Conservation (phyloP, 2,888 invertebrate genomes). For the Polymixis flavicincta region DNA sequence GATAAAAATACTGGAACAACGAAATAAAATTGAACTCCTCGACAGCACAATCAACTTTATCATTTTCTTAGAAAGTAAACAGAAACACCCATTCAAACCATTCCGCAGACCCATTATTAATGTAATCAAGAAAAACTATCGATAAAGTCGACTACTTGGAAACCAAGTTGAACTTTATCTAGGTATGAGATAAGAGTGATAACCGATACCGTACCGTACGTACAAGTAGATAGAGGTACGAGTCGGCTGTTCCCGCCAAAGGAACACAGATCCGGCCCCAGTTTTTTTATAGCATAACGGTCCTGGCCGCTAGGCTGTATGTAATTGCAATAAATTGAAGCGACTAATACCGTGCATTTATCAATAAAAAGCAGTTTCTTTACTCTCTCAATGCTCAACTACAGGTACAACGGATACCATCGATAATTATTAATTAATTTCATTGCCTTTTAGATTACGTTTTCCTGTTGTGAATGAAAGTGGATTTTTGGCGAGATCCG, state of each 20-base stretch:
- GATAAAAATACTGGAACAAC: conserved; percentile 26
- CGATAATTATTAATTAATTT: conserved; percentile 64
- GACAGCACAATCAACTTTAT: neutral
- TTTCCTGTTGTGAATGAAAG: conserved; percentile 69
- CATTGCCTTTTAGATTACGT: conserved; percentile 60
- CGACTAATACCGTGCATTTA: conserved; percentile 63
- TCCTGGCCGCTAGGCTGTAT: conserved; percentile 48
- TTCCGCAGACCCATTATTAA: conserved; percentile 4
- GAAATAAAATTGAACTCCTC: conserved; percentile 22
- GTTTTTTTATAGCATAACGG: conserved; percentile 75
- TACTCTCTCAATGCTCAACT: conserved; percentile 50
- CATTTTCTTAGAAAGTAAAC: conserved; percentile 36
- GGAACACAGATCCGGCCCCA: conserved; percentile 61
- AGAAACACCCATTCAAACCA: conserved; percentile 8
- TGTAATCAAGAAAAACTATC: conserved; percentile 27
- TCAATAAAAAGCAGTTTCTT: conserved; percentile 66
- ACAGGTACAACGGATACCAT: conserved; percentile 62
- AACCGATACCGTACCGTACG: conserved; percentile 34
- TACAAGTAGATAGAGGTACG: conserved; percentile 1
- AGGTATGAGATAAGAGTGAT: conserved; percentile 37
- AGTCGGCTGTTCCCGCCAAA: conserved; percentile 31
- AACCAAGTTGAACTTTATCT: conserved; percentile 35
- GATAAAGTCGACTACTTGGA: conserved; percentile 10
- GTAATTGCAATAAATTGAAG: conserved; percentile 71
- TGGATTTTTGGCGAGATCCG: conserved; percentile 51